Evolutionary conservation across 2,888 invertebrate species (phyloP).

Genomic region (Sthenelais limicola): DNA sequence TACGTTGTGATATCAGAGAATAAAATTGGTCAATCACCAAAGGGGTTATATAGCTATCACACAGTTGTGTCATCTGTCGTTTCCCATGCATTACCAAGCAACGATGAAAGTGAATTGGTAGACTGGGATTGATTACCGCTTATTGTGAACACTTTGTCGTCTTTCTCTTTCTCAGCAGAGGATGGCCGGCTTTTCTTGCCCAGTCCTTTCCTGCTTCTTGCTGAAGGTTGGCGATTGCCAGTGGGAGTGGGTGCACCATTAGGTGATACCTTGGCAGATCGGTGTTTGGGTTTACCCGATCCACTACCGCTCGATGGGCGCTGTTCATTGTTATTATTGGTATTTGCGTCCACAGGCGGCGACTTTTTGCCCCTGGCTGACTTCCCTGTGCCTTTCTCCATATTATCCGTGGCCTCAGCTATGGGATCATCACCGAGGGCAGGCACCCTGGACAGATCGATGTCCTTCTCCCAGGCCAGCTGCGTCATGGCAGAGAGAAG

Average conservation of each 20-base stretch:
- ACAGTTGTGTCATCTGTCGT: constrained; percentile 29
- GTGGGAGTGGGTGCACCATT: not conserved
- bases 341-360: not conserved
- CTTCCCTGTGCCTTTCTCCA: not conserved
- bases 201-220: constrained; percentile 2
- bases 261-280: constrained; percentile 9
- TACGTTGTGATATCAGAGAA: too few relatives aligned
- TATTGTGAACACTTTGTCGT: constrained; percentile 32
- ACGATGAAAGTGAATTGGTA: constrained; percentile 31
- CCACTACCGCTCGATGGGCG: constrained; percentile 25
- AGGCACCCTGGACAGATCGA: constrained; percentile 71
- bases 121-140: constrained; percentile 8
- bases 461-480: constrained; percentile 86
- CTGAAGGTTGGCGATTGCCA: too few relatives aligned
- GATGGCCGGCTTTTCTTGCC: constrained; percentile 15
- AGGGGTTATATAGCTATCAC: not conserved
- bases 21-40: too few relatives aligned
- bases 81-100: constrained; percentile 27
- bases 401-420: constrained; percentile 9
- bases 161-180: constrained; percentile 7
- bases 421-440: constrained; percentile 11
- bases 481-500: constrained; percentile 60
- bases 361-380: not conserved
- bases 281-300: not conserved
- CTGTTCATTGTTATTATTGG: constrained; percentile 17